Percentiles rank a stretch among this genome's conserved stretches.
Conservation (phyloP, 1,140 invertebrate genomes). For the Solenopsis fugax region DNA sequence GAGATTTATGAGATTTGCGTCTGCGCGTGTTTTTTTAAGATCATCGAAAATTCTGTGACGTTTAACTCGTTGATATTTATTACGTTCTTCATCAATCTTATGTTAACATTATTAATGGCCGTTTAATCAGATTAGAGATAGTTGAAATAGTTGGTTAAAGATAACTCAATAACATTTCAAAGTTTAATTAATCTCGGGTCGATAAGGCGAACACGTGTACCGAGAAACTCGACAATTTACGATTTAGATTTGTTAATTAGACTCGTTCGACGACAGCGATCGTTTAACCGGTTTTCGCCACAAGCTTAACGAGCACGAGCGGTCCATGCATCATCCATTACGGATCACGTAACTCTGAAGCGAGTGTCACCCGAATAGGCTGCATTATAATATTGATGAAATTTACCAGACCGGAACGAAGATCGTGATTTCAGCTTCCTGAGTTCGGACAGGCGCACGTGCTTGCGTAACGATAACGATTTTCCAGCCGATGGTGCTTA, state of each 20-base stretch:
- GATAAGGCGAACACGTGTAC: background rate
- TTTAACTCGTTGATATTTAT: background rate
- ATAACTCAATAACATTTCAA: background rate
- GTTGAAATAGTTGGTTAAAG: background rate
- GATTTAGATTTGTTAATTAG: background rate
- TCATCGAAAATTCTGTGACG: background rate
- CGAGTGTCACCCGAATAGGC: constrained; percentile 44
- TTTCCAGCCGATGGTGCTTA: constrained; percentile 28
- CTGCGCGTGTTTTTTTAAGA: background rate
- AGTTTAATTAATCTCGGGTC: background rate
- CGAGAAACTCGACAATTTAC: background rate
- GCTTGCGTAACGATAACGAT: constrained; percentile 45
- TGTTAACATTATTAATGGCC: background rate
- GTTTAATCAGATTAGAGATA: background rate
- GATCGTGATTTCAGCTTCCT: constrained; percentile 63
- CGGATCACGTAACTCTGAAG: constrained; percentile 59
- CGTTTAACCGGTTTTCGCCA: background rate
- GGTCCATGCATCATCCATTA: constrained; percentile 54
- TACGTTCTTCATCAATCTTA: background rate
- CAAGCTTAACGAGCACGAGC: background rate
- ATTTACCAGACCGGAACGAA: constrained; percentile 79
- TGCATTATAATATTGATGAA: constrained; percentile 77
- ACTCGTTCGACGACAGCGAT: background rate
- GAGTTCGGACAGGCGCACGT: background rate
- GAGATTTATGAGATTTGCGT: background rate